Percentiles rank a stretch among this genome's conserved stretches.
Conservation (phyloP, 2,113 vertebrate species). For the Psilopsiagon aymara region DNA sequence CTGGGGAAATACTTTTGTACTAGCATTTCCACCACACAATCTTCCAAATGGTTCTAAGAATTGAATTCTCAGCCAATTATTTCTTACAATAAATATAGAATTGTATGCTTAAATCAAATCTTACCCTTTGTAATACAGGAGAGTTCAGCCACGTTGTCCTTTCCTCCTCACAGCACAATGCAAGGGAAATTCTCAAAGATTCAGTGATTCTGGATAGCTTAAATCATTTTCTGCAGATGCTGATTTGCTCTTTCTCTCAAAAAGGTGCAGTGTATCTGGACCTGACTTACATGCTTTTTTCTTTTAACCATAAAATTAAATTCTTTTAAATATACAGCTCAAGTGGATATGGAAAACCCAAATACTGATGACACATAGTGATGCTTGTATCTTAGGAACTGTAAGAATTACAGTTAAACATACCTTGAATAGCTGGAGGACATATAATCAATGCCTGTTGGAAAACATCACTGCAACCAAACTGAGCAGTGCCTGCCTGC, state of each 20-base stretch:
- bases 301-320: background rate
- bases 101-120: background rate
- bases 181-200: background rate
- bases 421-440: conserved; percentile 94
- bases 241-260: background rate
- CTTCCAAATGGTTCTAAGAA: background rate
- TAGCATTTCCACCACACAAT: background rate
- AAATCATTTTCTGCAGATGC: background rate
- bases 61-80: background rate
- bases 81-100: background rate
- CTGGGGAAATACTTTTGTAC: background rate
- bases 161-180: background rate
- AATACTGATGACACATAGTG: background rate
- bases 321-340: background rate
- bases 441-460: conserved; percentile 95
- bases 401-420: background rate
- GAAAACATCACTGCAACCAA: conserved; percentile 93
- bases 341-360: background rate
- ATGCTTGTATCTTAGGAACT: background rate
- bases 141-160: background rate
- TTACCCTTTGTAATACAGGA: background rate
- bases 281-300: background rate
- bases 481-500: conserved; percentile 91
- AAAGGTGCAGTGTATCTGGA: background rate
- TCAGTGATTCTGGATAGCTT: background rate